Evolutionary conservation across 2,888 invertebrate genomes (phyloP), one percentile per base, ranked within the genome.

Genomic region (Stratiomys singularior): DNA sequence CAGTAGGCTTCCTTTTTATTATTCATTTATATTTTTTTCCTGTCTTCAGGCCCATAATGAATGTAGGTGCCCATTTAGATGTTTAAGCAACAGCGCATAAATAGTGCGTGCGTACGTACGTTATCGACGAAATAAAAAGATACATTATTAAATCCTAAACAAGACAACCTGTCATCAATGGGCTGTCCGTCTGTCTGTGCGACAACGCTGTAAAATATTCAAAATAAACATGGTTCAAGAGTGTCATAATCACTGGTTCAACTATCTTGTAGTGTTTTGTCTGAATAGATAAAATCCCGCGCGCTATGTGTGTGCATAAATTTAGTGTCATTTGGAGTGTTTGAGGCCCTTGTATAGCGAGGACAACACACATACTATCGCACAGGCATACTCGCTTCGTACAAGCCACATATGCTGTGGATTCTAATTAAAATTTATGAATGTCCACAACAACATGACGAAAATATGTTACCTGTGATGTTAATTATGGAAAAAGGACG

Each of bases 341-440:
- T n/a, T n/a, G 4, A n/a, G 28, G 18, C 7, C 66, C 30, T 37
- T 18, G 30, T 66, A 66, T 66, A 37, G 66, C 37, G 37, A 37
- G 37, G 37, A 37, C 37, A 5, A 37, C 9, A 37, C 37, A 37
- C 44, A 44, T 28, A 28, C 66, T 66, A 37, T 15, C 66, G 27
- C 7, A 25, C 21, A 18, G 21, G 9, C 27, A 25, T 25, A 11
- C 15, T 13, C 63, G 27, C 63, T 15, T 27, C 11, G 66, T 27
- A 37, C 52, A 52, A 52, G n/a, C 15, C 15, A 52, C 15, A 52
- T 64, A 44, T 67, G 37, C 28, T 52, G 25, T 58, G 28, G 23
- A 28, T 37, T 74, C 74, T 74, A 74, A 74, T 74, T 58, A 74
- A 74, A 60, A 74, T 74, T 74, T 74, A 74, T 74, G 74, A 58